Evolutionary conservation across 2,113 vertebrate species (phyloP), one percentile per base, ranked within the genome.

Genomic region (Melospiza georgiana): DNA sequence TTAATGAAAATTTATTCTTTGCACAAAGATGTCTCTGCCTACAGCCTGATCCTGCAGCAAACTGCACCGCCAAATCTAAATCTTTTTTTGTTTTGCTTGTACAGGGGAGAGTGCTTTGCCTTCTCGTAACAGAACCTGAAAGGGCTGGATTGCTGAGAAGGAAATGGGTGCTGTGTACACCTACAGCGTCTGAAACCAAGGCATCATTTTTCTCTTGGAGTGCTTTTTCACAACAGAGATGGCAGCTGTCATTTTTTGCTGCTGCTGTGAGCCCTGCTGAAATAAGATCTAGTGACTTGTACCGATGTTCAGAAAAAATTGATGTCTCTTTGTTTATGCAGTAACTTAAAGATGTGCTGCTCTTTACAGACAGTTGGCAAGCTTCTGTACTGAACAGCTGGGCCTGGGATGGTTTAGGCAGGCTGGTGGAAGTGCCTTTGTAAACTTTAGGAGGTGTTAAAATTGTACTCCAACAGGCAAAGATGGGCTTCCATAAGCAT

Each of bases 201-300:
- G 77, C 61, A 49, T 2, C 41, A 25, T 49, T 41, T 37, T 84
- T 57, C 61, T 59, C 41, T 80, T 4, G 17, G 28, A 74, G 71
- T 67, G 30, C 63, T 79, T 89, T 69, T 87, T 87, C 63, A 41
- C 78, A 63, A 1, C 81, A 65, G 89, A 92, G 81, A 12, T 10
- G 9, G 63, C 88, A 91, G 78, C 69, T 69, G 78, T 91, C 79
- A 76, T 76, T 91, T 79, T 89, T 66, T 85, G 71, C 82, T 76
- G 63, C 72, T 84, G 57, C 48, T 77, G 49, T 76, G 59, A 80
- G 84, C 55, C 74, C 57, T 48, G 51, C 63, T 94, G 89, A 66
- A 85, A 66, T 61, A 31, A 15, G 2, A 55, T 85, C 78, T 51
- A 19, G 61, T 79, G 84, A 77, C 43, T 90, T 49, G 62, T 39